phyloP scores from a whole-genome alignment of 2,797 vertebrate species.

The Argentina silus region DNA sequence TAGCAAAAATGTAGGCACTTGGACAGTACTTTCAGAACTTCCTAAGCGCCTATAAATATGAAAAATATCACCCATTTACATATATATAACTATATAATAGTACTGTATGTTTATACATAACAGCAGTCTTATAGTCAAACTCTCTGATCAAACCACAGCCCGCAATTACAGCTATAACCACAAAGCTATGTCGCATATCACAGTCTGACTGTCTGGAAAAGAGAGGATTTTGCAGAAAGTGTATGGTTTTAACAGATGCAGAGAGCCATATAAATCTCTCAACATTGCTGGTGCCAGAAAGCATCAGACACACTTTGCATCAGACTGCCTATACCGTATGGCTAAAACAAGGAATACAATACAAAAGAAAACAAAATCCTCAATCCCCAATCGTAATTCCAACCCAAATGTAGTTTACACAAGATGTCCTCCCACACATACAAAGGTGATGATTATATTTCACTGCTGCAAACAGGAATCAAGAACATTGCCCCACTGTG shows the following conservation, averaged over 20 bases:
- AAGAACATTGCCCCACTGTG: not conserved
- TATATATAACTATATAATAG: conserved; percentile 62
- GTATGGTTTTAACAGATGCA: conserved; percentile 75
- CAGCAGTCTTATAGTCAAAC: conserved; percentile 43
- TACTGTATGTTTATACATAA: conserved; percentile 51
- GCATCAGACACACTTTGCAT: conserved; percentile 51
- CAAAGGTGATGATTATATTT: conserved; percentile 30
- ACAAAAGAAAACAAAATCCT: conserved; percentile 32
- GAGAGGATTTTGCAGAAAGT: conserved; percentile 59
- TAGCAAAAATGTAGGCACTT: conserved; percentile 72
- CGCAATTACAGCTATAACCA: conserved; percentile 56
- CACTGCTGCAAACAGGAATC: conserved; percentile 16
- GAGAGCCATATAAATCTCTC: conserved; percentile 67
- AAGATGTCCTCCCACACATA: conserved; percentile 32
- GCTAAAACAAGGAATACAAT: conserved; percentile 37
- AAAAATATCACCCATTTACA: conserved; percentile 64
- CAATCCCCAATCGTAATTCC: conserved; percentile 13
- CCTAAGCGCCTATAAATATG: conserved; percentile 67
- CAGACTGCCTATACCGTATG: conserved; percentile 46
- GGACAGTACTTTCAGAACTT: conserved; percentile 39
- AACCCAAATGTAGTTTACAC: conserved; percentile 8
- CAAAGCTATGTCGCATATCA: conserved; percentile 60
- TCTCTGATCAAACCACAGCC: conserved; percentile 57
- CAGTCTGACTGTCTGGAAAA: conserved; percentile 62
- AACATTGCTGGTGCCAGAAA: conserved; percentile 55